Evolutionary conservation across 2,113 vertebrate genomes (phyloP).

Genomic region (Ceyx margarethae): DNA sequence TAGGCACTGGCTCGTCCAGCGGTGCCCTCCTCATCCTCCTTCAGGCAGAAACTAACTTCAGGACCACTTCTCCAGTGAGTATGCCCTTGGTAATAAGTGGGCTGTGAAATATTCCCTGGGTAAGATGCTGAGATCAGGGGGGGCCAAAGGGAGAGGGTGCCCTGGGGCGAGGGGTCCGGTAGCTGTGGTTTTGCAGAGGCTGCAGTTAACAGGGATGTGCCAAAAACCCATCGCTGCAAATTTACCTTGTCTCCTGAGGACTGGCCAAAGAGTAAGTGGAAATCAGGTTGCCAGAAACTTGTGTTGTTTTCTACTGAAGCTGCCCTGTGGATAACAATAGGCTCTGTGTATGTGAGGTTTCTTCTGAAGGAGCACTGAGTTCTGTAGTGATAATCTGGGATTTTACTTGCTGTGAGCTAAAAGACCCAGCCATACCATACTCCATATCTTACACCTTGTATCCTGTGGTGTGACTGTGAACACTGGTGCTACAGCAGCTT

Average conservation of each 20-base stretch:
- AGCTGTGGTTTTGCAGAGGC: not conserved
- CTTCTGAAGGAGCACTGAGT: not conserved
- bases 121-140: not conserved
- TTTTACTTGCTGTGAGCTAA: not conserved
- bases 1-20: accelerated
- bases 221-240: accelerated
- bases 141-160: not conserved
- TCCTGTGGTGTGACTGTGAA: not conserved
- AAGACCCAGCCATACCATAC: not conserved
- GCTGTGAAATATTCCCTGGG: not conserved
- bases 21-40: not conserved
- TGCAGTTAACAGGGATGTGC: not conserved
- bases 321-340: not conserved
- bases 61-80: accelerated
- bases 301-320: not conserved
- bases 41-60: not conserved
- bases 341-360: not conserved
- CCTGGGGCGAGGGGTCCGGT: not conserved
- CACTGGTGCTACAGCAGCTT: not conserved
- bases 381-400: not conserved
- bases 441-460: not conserved
- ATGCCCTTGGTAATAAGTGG: not conserved
- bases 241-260: not conserved
- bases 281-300: not conserved
- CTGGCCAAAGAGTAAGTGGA: not conserved